Percentiles rank a stretch among this genome's conserved stretches.
Evolutionary conservation across 2,113 vertebrate species (phyloP).

Genomic region (Tachysurus vachellii): DNA sequence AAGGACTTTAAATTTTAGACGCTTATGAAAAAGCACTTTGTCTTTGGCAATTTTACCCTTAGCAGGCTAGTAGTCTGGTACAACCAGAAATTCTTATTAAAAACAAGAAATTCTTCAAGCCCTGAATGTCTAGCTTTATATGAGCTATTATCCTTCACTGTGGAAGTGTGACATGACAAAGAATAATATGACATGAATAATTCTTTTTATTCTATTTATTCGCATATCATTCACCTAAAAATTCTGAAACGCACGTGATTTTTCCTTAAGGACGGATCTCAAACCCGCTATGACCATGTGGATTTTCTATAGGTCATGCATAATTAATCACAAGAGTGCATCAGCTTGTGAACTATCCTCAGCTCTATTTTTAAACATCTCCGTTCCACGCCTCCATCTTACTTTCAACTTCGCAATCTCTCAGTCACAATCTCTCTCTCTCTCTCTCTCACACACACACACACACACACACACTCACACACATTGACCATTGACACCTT

Average conservation of each 20-base stretch:
- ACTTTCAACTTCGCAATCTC: constrained; percentile 3
- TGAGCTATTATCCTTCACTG: too few species aligned
- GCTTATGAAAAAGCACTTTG: too few species aligned
- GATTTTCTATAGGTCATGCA: not conserved
- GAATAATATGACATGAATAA: not conserved
- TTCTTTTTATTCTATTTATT: not conserved
- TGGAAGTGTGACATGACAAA: too few species aligned
- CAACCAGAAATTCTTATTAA: too few species aligned
- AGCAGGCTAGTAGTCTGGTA: too few species aligned
- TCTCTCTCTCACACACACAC: constrained; percentile 6
- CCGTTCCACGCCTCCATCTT: not conserved
- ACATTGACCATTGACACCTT: constrained; percentile 46
- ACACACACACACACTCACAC: constrained; percentile 26
- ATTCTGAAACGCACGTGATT: not conserved
- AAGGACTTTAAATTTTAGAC: too few species aligned
- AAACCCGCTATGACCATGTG: not conserved
- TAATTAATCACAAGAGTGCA: not conserved
- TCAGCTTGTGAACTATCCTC: not conserved
- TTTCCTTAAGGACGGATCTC: not conserved
- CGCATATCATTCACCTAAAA: not conserved
- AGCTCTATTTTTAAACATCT: not conserved
- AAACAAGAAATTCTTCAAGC: too few species aligned
- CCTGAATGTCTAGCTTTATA: too few species aligned
- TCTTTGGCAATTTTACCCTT: too few species aligned
- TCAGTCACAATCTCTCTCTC: not conserved